A percentile compares a stretch with the other conserved stretches of the same genome.
phyloP scores from a whole-genome alignment of 2,113 vertebrate genomes.

The Aleadryas rufinucha region DNA sequence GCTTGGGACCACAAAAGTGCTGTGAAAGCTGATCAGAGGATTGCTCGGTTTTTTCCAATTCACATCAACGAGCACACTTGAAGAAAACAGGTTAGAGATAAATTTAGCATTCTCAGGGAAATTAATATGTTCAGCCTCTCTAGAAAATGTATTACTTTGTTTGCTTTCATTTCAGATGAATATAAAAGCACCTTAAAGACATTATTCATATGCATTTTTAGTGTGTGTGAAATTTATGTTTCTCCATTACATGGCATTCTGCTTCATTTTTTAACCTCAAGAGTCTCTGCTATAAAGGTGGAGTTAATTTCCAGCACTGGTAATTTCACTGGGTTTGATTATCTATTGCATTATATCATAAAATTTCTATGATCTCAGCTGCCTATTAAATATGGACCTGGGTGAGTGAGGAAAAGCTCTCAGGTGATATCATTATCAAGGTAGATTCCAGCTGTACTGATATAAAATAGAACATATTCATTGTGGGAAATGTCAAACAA shows the following conservation, averaged over 20 bases:
- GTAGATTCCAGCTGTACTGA: background rate
- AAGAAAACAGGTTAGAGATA: slow-evolving; percentile 41
- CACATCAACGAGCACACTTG: background rate
- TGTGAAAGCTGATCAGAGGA: background rate
- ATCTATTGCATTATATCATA: slow-evolving; percentile 6
- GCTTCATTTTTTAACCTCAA: slow-evolving; percentile 13
- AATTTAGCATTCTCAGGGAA: slow-evolving; percentile 53
- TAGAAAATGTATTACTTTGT: slow-evolving; percentile 51
- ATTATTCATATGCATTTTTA: slow-evolving; percentile 53
- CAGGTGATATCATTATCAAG: background rate
- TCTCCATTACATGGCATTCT: background rate
- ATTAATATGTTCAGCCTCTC: slow-evolving; percentile 1
- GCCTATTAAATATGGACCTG: slow-evolving; percentile 11
- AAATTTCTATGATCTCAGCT: slow-evolving; percentile 23
- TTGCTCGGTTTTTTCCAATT: background rate
- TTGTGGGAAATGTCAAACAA: background rate
- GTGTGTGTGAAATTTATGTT: slow-evolving; percentile 44
- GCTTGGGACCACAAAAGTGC: background rate
- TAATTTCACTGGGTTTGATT: slow-evolving; percentile 8
- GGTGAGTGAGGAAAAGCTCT: background rate
- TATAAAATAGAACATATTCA: background rate
- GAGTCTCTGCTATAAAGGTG: slow-evolving; percentile 14
- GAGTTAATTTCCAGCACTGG: background rate
- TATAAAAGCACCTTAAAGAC: slow-evolving; percentile 53
- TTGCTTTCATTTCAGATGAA: slow-evolving; percentile 58